Evolutionary conservation across 2,113 vertebrate genomes (phyloP), one percentile per base, ranked within the genome.

Genomic region (Platysteira castanea): DNA sequence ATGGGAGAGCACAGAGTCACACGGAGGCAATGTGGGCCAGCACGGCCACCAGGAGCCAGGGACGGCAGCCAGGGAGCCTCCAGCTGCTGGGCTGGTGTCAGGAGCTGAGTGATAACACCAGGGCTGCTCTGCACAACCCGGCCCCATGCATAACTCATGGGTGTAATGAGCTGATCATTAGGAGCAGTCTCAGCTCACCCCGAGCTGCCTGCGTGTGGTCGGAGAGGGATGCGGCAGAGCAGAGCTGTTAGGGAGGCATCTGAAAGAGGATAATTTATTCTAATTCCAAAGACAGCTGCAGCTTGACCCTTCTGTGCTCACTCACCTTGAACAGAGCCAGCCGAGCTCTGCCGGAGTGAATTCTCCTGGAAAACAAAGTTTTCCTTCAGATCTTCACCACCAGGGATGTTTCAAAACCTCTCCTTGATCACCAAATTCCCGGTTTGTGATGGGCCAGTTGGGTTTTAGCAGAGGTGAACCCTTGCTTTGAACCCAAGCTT

Each of bases 141-240:
- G 68, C 64, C 35, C 59, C 68, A 90, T 93, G 85, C 95, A 95
- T 83, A 88, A 95, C 94, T 95, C 92, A 92, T 69, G 41, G 91
- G 7, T 88, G 92, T 59, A 94, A 95, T 90, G 92, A 96, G 90
- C 79, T 90, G 93, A 93, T 95, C 88, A 88, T 96, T 71, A 94
- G 92, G 63, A 91, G 90, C 56, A 82, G 87, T 47, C 95, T 96
- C 92, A 90, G 85, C 94, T 96, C 89, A 91, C 91, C 90, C 60
- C 17, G 1, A 89, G 74, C 89, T 20, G 70, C 35, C 89, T 20
- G 70, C 35, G 15, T 78, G 87, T 65, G 89, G 77, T 67, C 17
- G 0, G 68, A 75, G 10, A 0, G 0, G 47, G 61, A 79, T 71
- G 27, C 2, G 0, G 89, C 69, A 44, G 77, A 71, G 77, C n/a